Evolutionary conservation across 2,113 vertebrate genomes (phyloP).

Genomic region (Anser cygnoides): DNA sequence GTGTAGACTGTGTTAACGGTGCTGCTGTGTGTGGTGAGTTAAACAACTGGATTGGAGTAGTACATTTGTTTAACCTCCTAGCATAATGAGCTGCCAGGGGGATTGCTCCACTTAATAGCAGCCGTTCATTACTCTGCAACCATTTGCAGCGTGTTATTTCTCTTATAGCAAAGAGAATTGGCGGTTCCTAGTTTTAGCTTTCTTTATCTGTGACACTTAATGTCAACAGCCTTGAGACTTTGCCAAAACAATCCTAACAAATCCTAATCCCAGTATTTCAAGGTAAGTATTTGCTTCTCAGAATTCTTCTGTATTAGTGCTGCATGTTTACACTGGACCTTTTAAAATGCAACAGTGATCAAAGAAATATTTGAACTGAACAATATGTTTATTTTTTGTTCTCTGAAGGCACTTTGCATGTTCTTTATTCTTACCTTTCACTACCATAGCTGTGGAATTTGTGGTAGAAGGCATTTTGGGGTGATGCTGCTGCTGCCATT

Average conservation of each 20-base stretch:
- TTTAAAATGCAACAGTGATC: conserved; percentile 52
- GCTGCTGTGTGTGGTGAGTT: conserved; percentile 37
- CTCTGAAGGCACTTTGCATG: conserved; percentile 56
- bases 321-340: conserved; percentile 70
- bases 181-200: conserved; percentile 45
- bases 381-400: conserved; percentile 26
- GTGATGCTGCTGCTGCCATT: conserved; percentile 41
- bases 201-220: conserved; percentile 59
- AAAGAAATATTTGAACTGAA: conserved; percentile 41
- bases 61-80: conserved; percentile 74
- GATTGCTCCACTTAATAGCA: conserved; percentile 73
- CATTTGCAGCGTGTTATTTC: conserved; percentile 65
- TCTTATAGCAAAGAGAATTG: conserved; percentile 63
- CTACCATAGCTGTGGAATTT: conserved; percentile 25
- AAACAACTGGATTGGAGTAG: conserved; percentile 68
- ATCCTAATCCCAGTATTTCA: conserved; percentile 64
- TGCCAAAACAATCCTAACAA: conserved; percentile 70
- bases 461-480: conserved; percentile 22
- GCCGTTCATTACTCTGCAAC: conserved; percentile 70
- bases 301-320: conserved; percentile 66
- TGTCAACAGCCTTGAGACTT: conserved; percentile 69
- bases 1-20: background rate
- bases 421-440: conserved; percentile 42
- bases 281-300: conserved; percentile 73
- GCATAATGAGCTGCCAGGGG: conserved; percentile 73